Percentiles rank a stretch among this genome's conserved stretches.
These are phyloP conservation scores for Tachina grossa DNA, from an alignment of 2,888 invertebrate species.

Conservation along the genomic window DNA sequence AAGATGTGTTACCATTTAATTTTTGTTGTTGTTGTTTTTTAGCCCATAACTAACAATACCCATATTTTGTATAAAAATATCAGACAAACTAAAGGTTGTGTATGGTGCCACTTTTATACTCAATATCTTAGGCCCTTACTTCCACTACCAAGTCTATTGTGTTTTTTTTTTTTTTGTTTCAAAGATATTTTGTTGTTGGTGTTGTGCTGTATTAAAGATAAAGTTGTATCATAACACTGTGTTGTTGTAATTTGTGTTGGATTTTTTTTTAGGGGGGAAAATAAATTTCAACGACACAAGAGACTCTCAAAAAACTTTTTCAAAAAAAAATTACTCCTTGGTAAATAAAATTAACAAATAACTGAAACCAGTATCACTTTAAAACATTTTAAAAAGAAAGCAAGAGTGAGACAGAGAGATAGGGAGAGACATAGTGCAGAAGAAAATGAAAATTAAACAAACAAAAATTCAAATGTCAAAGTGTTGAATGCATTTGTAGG, in stretches of 20 bases:
- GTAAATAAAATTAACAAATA: conserved; percentile 56
- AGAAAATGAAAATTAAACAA: no score
- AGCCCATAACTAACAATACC: conserved; percentile 53
- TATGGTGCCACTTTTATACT: neutral
- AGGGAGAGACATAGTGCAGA: no score
- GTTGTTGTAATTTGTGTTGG: conserved; percentile 27
- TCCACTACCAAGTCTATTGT: conserved; percentile 9
- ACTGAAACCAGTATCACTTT: conserved; percentile 26
- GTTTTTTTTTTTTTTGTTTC: conserved; percentile 6
- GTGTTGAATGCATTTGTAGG: conserved; percentile 55
- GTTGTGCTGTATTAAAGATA: conserved; percentile 57
- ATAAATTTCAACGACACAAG: conserved; percentile 18
- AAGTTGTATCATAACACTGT: conserved; percentile 54
- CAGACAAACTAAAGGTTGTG: conserved; percentile 1
- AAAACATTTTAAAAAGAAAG: neutral
- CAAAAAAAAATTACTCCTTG: conserved; percentile 32
- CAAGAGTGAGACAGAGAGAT: neutral
- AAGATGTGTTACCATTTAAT: conserved; percentile 63
- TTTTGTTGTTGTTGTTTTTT: conserved; percentile 16
- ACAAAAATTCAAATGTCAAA: conserved; percentile 49
- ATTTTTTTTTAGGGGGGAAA: neutral
- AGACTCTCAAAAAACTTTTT: neutral
- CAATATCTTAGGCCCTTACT: conserved; percentile 9
- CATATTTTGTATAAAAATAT: conserved; percentile 45
- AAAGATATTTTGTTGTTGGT: conserved; percentile 8